These are phyloP conservation scores for Phenganax marumi DNA, from an alignment of 92 coral and sea anemone species.

Conservation along the genomic window DNA sequence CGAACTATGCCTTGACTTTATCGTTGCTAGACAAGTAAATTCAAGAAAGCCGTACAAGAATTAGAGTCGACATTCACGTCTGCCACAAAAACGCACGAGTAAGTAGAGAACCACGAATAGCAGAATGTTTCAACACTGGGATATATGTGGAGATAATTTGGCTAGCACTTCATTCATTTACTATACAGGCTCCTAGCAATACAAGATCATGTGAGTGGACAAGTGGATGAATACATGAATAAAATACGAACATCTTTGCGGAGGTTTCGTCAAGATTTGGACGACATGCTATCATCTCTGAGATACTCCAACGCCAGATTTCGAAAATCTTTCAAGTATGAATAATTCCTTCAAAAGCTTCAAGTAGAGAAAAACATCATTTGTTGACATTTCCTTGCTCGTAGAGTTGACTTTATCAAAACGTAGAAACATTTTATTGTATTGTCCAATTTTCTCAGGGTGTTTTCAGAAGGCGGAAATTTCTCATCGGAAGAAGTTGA, in stretches of 20 bases:
- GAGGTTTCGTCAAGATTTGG: constrained; percentile 95
- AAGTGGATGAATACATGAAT: constrained; percentile 93
- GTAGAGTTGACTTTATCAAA: no score
- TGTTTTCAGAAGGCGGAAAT: constrained; percentile 98
- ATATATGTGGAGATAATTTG: no score
- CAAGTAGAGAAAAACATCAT: background rate
- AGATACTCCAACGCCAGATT: constrained; percentile 99
- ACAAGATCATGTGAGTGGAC: constrained; percentile 96
- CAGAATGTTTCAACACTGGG: no score
- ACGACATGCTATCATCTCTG: constrained; percentile 85
- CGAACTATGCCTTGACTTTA: background rate
- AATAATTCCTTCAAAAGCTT: background rate
- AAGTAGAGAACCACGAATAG: no score
- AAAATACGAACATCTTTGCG: constrained; percentile 85
- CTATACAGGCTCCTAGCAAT: constrained; percentile 72
- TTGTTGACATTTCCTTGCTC: background rate
- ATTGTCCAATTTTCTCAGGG: constrained; percentile 52
- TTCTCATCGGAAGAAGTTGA: constrained; percentile 92
- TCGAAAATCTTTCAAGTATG: constrained; percentile 96
- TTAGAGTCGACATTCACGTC: constrained; percentile 94
- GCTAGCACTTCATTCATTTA: no score
- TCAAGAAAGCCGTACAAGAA: constrained; percentile 88
- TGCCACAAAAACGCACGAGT: constrained; percentile 81
- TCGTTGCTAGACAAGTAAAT: constrained; percentile 74
- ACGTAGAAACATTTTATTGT: background rate